Conservation (phyloP, 2,113 vertebrate genomes). For the Oostethus manadensis region DNA sequence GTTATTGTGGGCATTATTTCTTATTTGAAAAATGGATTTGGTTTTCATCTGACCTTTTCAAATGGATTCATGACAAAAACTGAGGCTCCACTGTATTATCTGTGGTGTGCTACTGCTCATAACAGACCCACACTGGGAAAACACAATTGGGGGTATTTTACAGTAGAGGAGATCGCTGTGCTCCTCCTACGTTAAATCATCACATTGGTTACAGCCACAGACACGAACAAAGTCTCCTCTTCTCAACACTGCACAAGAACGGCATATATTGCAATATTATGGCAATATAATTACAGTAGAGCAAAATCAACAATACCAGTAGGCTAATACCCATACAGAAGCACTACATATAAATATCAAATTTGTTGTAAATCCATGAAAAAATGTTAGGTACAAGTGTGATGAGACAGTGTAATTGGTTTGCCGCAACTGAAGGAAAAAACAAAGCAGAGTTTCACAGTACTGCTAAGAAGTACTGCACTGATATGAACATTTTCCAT, state of each 20-base stretch:
- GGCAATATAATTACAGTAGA: conserved; percentile 67
- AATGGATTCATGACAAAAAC: no score
- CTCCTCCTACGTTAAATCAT: conserved; percentile 6
- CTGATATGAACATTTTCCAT: conserved; percentile 2
- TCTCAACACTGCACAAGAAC: conserved; percentile 50
- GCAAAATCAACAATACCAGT: conserved; percentile 66
- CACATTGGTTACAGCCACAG: conserved; percentile 20
- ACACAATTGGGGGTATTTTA: conserved; percentile 46
- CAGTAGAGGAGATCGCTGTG: conserved; percentile 38
- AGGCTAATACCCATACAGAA: conserved; percentile 70
- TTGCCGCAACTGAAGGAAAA: conserved; percentile 21
- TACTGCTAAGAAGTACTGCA: conserved; percentile 25
- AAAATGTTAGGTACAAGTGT: conserved; percentile 46
- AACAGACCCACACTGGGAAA: conserved; percentile 19
- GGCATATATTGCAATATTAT: conserved; percentile 71
- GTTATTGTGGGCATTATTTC: no score
- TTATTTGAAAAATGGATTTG: no score
- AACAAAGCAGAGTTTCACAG: conserved; percentile 35
- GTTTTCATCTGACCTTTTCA: no score
- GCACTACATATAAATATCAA: conserved; percentile 74
- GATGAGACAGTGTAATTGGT: conserved; percentile 28
- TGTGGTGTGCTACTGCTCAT: conserved; percentile 33
- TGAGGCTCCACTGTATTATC: conserved; percentile 10
- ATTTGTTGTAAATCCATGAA: conserved; percentile 59
- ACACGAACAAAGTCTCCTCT: conserved; percentile 26